Percentiles rank a stretch among this genome's conserved stretches.
Conservation (phyloP, 2,888 invertebrate species). For the Girardia tigrina region DNA sequence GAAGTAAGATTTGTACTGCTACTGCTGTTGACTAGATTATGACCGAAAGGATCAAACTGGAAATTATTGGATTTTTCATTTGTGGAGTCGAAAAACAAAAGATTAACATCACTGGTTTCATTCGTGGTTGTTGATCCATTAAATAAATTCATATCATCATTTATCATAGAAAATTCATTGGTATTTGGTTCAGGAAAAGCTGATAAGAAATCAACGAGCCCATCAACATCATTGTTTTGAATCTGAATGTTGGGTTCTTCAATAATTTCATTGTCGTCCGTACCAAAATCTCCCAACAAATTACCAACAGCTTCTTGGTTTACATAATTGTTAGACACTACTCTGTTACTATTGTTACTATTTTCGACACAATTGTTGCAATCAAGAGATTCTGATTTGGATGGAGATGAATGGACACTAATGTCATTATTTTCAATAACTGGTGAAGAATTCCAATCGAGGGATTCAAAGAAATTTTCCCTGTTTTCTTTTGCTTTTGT, state of each 20-base stretch:
- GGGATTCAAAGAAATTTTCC: background rate
- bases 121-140: background rate
- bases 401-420: background rate
- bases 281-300: background rate
- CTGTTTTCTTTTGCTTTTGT: background rate
- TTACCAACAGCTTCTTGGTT: background rate
- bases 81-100: background rate
- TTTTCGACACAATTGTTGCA: background rate
- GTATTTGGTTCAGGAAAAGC: background rate
- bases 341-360: background rate
- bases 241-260: background rate
- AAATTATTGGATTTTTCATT: background rate
- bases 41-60: background rate
- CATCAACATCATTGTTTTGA: constrained; percentile 9
- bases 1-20: background rate
- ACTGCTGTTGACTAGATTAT: constrained; percentile 1
- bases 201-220: background rate
- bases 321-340: background rate
- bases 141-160: background rate
- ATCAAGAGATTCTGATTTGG: background rate
- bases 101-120: background rate
- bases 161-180: background rate
- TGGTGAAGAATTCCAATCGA: constrained; percentile 17
- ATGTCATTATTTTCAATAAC: background rate
- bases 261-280: background rate